Evolutionary conservation across 2,888 invertebrate genomes (phyloP).

Genomic region (Melinaea marsaeus): DNA sequence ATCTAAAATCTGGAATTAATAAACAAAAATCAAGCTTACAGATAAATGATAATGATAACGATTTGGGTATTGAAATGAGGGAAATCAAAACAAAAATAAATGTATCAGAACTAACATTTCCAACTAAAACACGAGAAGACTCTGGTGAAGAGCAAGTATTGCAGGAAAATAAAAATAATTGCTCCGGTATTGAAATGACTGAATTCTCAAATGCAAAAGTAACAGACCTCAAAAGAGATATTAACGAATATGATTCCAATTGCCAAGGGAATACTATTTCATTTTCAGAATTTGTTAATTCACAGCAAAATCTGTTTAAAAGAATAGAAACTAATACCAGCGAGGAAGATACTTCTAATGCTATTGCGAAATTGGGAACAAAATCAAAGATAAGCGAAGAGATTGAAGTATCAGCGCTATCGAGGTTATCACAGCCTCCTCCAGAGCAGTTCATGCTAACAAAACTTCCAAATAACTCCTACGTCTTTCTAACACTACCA

Average conservation of each 20-base stretch:
- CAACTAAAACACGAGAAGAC: too few species aligned
- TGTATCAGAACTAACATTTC: too few species aligned
- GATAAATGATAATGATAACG: too few species aligned
- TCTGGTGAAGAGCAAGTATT: too few species aligned
- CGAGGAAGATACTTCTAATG: constrained; percentile 1
- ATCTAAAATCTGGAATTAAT: too few species aligned
- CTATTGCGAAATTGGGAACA: neutral
- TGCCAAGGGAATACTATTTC: constrained; percentile 4
- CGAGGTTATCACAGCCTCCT: constrained; percentile 2
- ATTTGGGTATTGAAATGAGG: too few species aligned
- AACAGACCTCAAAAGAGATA: too few species aligned
- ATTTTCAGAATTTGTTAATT: constrained; percentile 19
- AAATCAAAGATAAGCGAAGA: neutral
- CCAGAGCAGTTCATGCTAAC: constrained; percentile 39
- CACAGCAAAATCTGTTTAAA: constrained; percentile 21
- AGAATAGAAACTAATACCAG: constrained; percentile 19
- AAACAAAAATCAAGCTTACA: too few species aligned
- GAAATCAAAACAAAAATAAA: too few species aligned
- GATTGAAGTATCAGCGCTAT: neutral
- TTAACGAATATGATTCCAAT: neutral
- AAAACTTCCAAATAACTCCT: constrained; percentile 56
- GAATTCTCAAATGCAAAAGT: too few species aligned
- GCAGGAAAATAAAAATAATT: too few species aligned
- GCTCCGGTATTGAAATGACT: too few species aligned
- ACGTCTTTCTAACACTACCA: constrained; percentile 57